Base-by-base conservation (phyloP, 2,888 invertebrate genomes). In the Lepidocyrtinus sp. region DNA sequence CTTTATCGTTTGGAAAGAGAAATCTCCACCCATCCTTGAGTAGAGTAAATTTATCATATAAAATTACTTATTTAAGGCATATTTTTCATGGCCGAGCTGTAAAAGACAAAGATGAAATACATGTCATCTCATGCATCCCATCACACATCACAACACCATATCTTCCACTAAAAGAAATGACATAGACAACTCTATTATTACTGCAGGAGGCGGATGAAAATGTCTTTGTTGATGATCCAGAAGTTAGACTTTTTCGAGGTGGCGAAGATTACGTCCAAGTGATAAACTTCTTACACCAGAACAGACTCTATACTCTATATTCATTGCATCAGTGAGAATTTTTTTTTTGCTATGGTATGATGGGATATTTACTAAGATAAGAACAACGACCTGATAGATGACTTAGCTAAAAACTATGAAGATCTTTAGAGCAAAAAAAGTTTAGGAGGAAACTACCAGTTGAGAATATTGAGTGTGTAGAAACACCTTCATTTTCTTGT, bases 101-200 rank as follows among this genome's bases (percentile, higher is more conserved):
- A 65, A 69, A 71, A 72, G 77, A 77, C 77, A 77, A 71, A 71
- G 77, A 77, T 77, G 71, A 77, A 77, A 71, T 77, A 27, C 77
- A 59, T 77, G 76, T 69, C 75, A 69, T 55, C 68, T 59, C 68
- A 61, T 9, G 55, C 59, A 68, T 59, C 62, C 67, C 68, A 75
- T 68, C 21, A 75, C 74, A 75, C 71, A 67, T 67, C 68, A 68
- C 5, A 62, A 63, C 45, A 63, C 63, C 17, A 45, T 72, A 64
- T 61, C 36, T 61, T 59, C n/a, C n/a, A 9, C 9, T n/a, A n/a
- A n/a, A n/a, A 59, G 15, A 21, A 59, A 59, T 21, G 59, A 59
- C 19, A 59, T 1, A 59, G 21, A 50, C 2, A 50, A 59, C 21
- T 59, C 59, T 59, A 50, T 21, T 59, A 59, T 59, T 59, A 59